Conservation (phyloP, 30 jellyfish, hydroid and myxozoan genomes). For the Cassiopea xamachana region DNA sequence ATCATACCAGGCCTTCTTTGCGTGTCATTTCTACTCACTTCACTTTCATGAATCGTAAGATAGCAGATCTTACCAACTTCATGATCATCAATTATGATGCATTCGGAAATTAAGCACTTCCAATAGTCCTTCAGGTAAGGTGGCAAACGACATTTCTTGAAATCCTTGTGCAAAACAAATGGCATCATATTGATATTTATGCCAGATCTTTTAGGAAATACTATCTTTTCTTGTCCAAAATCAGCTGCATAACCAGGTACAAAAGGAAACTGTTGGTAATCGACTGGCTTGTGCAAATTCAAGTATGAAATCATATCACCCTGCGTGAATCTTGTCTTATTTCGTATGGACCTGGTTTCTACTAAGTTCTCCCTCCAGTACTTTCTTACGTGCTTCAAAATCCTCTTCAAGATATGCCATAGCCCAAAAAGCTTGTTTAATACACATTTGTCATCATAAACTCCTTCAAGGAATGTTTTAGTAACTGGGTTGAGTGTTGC, state of each 20-base stretch:
- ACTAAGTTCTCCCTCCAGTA: slow-evolving; percentile 49
- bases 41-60: slow-evolving; percentile 80
- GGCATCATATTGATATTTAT: slow-evolving; percentile 88
- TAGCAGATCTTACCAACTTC: slow-evolving; percentile 65
- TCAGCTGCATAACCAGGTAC: neutral
- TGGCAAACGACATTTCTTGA: slow-evolving; percentile 57
- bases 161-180: slow-evolving; percentile 23
- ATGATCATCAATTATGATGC: neutral
- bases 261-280: slow-evolving; percentile 3
- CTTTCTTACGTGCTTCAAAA: slow-evolving; percentile 43
- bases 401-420: slow-evolving; percentile 65
- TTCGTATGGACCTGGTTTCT: neutral
- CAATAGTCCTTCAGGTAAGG: slow-evolving; percentile 21
- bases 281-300: slow-evolving; percentile 16
- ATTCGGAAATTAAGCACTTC: neutral
- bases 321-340: neutral
- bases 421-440: slow-evolving; percentile 42
- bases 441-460: slow-evolving; percentile 58
- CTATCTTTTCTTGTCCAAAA: neutral
- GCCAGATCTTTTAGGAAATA: slow-evolving; percentile 57
- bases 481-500: slow-evolving; percentile 45
- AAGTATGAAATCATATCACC: slow-evolving; percentile 13
- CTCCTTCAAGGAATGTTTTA: slow-evolving; percentile 69
- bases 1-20: slow-evolving; percentile 80
- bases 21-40: slow-evolving; percentile 39